Percentiles rank a stretch among this genome's conserved stretches.
Conservation (phyloP, 2,888 invertebrate genomes). For the Stomorhina lunata region DNA sequence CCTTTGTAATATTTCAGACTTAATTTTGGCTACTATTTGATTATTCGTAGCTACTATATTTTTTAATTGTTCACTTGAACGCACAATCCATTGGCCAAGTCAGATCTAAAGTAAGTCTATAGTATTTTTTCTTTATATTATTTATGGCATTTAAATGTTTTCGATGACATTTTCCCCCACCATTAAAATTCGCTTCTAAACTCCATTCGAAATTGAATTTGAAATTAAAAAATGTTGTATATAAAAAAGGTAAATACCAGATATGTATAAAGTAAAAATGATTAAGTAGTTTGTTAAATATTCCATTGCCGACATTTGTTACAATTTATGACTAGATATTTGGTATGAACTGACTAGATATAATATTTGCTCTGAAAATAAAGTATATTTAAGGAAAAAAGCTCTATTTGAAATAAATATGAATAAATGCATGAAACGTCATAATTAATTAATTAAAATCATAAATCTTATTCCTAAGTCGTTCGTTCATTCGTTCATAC, state of each 20-base stretch:
- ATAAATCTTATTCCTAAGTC: conserved; percentile 41
- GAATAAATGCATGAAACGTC: conserved; percentile 41
- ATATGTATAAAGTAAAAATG: conserved; percentile 17
- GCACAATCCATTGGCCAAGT: neutral
- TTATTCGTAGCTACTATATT: no score
- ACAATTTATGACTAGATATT: conserved; percentile 43
- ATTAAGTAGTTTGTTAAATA: conserved; percentile 44
- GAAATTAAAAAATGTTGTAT: no score
- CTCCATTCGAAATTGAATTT: neutral
- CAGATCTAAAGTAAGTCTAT: neutral
- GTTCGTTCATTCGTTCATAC: neutral
- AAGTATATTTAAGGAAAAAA: conserved; percentile 13
- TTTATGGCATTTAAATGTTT: neutral
- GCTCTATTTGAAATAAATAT: conserved; percentile 28
- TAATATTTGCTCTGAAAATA: neutral
- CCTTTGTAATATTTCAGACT: neutral
- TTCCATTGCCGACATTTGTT: conserved; percentile 47
- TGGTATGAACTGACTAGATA: neutral
- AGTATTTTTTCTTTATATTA: neutral
- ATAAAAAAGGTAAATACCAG: neutral
- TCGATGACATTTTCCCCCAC: conserved; percentile 8
- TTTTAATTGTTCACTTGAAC: neutral
- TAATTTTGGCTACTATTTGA: no score
- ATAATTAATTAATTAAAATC: conserved; percentile 57
- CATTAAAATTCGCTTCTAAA: neutral